A percentile compares a stretch with the other conserved stretches of the same genome.
These are phyloP conservation scores for Epizoanthus fatuus DNA, from an alignment of 92 coral and sea anemone species.

Conservation along the genomic window DNA sequence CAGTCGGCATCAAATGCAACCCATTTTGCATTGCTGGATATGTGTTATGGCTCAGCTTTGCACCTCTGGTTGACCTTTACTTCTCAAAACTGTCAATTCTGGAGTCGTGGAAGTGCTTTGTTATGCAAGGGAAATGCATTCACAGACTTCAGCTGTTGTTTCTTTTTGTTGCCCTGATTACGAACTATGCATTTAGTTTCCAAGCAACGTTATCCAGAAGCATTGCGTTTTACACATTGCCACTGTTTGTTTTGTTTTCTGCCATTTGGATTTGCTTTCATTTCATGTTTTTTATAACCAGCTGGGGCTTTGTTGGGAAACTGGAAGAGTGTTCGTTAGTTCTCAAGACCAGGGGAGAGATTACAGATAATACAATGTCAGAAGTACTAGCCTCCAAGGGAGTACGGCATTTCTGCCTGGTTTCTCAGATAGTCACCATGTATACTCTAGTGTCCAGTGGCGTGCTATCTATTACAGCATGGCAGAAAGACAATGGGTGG, in stretches of 20 bases:
- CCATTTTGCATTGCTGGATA: conserved; percentile 92
- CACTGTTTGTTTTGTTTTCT: conserved; percentile 78
- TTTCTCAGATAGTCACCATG: conserved; percentile 90
- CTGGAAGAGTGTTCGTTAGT: conserved; percentile 93
- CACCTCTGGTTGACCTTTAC: conserved; percentile 89
- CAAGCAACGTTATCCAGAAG: conserved; percentile 77
- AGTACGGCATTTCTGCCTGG: conserved; percentile 93
- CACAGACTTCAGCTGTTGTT: conserved; percentile 78
- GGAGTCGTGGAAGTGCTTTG: conserved; percentile 92
- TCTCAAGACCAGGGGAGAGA: conserved; percentile 80
- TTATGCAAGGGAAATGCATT: conserved; percentile 81
- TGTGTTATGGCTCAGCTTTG: conserved; percentile 82
- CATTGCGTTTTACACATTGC: conserved; percentile 81
- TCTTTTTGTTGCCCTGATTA: conserved; percentile 57
- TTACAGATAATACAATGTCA: conserved; percentile 86
- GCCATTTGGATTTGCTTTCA: conserved; percentile 91
- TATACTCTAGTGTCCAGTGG: conserved; percentile 85
- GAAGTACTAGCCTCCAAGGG: conserved; percentile 97
- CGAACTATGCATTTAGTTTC: conserved; percentile 73
- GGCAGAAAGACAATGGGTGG: conserved; percentile 90
- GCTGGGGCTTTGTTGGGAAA: conserved; percentile 95
- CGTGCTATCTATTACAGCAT: conserved; percentile 76
- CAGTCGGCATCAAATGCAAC: conserved; percentile 87
- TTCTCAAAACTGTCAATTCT: conserved; percentile 89
- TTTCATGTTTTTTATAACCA: conserved; percentile 87